These are phyloP conservation scores for Anarhynchus alexandrinus DNA, from an alignment of 2,113 vertebrate species.

Conservation along the genomic window DNA sequence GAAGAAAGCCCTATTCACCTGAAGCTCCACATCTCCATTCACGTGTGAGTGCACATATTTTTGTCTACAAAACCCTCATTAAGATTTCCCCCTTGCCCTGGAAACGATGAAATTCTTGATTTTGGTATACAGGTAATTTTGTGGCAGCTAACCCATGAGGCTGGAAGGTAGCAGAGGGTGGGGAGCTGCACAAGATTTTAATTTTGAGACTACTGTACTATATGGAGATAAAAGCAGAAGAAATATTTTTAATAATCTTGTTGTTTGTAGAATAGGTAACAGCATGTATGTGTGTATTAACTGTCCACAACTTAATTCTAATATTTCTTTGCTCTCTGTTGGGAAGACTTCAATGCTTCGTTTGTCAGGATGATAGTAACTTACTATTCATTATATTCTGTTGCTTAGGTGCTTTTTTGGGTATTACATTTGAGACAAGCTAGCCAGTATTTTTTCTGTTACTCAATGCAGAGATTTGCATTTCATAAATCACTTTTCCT, in stretches of 20 bases:
- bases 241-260: neutral
- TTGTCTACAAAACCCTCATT: neutral
- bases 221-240: neutral
- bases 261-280: neutral
- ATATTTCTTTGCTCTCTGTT: neutral
- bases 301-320: neutral
- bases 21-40: neutral
- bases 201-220: neutral
- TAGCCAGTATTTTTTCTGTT: neutral
- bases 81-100: neutral
- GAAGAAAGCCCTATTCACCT: neutral
- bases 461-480: neutral
- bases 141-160: neutral
- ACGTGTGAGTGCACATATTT: fast-evolving
- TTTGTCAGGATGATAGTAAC: neutral
- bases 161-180: neutral
- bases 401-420: neutral
- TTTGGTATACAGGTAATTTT: neutral
- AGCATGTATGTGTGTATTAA: neutral
- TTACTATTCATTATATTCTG: neutral
- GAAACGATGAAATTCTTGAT: neutral
- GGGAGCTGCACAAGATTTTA: neutral
- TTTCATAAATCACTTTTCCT: neutral
- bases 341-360: neutral
- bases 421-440: neutral